phyloP scores from a whole-genome alignment of 2,113 vertebrate species.

The Eubucco bourcierii region DNA sequence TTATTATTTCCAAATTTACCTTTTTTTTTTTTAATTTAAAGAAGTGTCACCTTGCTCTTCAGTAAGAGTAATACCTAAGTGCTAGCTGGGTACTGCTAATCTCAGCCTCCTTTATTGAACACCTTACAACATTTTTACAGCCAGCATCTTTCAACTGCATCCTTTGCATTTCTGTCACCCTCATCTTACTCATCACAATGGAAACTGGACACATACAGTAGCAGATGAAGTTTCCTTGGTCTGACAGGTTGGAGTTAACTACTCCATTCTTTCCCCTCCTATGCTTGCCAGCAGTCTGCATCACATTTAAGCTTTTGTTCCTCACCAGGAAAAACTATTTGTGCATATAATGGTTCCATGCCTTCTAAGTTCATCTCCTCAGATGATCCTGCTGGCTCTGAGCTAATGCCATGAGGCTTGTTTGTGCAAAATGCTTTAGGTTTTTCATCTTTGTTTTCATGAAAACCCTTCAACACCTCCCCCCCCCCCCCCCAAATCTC shows the following conservation, averaged over 20 bases:
- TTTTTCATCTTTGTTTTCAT: neutral
- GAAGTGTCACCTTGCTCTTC: neutral
- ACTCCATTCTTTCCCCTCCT: neutral
- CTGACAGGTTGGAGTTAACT: neutral
- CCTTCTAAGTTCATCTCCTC: constrained; percentile 32
- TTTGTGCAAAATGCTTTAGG: neutral
- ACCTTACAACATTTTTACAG: neutral
- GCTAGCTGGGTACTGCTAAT: neutral
- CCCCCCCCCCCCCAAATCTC: neutral
- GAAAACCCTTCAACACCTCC: neutral
- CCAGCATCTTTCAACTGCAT: neutral
- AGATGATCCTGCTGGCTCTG: neutral
- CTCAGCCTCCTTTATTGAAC: neutral
- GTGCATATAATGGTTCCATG: neutral
- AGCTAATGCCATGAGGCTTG: neutral
- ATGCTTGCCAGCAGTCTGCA: neutral
- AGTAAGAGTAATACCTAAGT: neutral
- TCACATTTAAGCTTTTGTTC: neutral
- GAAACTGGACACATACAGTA: neutral
- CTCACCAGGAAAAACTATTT: neutral
- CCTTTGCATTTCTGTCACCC: neutral
- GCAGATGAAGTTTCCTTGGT: neutral
- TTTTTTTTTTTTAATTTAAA: neutral
- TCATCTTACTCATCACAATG: neutral
- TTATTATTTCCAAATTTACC: neutral